phyloP scores from a whole-genome alignment of 2,888 invertebrate species.

The Conus canariensis region DNA sequence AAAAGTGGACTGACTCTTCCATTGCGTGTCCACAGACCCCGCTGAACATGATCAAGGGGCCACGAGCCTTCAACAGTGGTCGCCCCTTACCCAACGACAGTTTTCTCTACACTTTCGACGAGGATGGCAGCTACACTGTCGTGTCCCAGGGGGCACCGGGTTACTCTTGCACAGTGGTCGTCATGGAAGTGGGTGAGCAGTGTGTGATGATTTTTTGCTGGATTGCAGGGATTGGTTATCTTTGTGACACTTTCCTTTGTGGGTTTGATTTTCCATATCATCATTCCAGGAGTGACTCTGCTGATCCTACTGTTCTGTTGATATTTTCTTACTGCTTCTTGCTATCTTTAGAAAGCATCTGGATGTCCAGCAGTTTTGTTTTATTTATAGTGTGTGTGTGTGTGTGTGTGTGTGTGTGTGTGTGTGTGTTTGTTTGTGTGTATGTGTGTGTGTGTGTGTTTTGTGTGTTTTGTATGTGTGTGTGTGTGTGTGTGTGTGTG shows the following conservation, averaged over 20 bases:
- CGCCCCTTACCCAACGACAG: constrained; percentile 74
- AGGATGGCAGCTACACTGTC: constrained; percentile 74
- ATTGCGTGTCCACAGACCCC: constrained; percentile 64
- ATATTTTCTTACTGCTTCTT: neutral
- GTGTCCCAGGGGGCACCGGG: constrained; percentile 78
- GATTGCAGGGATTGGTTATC: too few species aligned
- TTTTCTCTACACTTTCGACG: constrained; percentile 78
- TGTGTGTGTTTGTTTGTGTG: too few species aligned
- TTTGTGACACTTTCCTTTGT: too few species aligned
- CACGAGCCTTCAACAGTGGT: constrained; percentile 78
- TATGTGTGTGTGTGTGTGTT: too few species aligned
- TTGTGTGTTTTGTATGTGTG: too few species aligned
- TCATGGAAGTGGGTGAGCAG: constrained; percentile 69
- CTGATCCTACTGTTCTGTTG: neutral
- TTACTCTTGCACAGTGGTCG: constrained; percentile 71
- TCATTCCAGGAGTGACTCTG: too few species aligned
- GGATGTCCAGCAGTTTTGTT: too few species aligned
- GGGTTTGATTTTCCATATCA: neutral
- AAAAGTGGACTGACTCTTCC: too few species aligned
- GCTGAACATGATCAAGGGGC: constrained; percentile 75
- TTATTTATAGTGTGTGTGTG: too few species aligned
- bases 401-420: too few species aligned
- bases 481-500: too few species aligned
- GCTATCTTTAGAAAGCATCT: too few species aligned
- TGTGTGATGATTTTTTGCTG: neutral